Base-by-base conservation (phyloP, 2,888 invertebrate genomes). In the Himalopsyche japonica region DNA sequence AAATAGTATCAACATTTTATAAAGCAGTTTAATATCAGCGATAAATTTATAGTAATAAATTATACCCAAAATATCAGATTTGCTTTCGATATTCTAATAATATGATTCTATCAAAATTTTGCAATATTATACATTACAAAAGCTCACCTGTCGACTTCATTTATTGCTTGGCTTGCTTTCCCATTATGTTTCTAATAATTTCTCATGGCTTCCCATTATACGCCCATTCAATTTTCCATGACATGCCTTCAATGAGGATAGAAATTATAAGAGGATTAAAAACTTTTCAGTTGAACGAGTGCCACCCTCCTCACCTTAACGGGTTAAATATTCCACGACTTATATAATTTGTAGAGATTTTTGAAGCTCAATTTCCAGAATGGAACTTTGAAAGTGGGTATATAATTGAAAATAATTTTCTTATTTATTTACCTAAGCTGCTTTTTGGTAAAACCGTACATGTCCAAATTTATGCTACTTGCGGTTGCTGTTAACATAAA, bases 261-360 rank as follows among this genome's bases (percentile, higher is more conserved):
- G 57, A 57, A 47, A 27, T 77, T 43, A 43, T 84, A 84, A 84
- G 84, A 84, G 84, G 84, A 84, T 84, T 84, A 84, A 84, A 84
- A 84, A 84, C 78, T 84, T 84, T 84, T 84, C 84, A 84, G 84
- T 49, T 57, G 57, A 57, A 57, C 57, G 57, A 57, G 20, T 57
- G 24, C 57, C 49, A 77, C 57, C 27, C 84, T 80, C 48, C 79
- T 76, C 64, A 47, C 37, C 32, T 48, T 57, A 57, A 24, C 37
- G 82, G 64, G 64, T 64, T 57, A 37, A 81, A 81, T 81, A 81
- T 81, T 82, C 30, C 27, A 82, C 47, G 77, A 24, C 82, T 77
- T 43, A 24, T 20, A 37, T 47, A 79, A 79, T 79, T 79, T 79
- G 34, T 20, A 24, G 79, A 79, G 43, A 79, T 79, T 79, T 79